These are phyloP conservation scores for Drosophila sproati DNA, from an alignment of 1,140 invertebrate genomes.

Conservation along the genomic window DNA sequence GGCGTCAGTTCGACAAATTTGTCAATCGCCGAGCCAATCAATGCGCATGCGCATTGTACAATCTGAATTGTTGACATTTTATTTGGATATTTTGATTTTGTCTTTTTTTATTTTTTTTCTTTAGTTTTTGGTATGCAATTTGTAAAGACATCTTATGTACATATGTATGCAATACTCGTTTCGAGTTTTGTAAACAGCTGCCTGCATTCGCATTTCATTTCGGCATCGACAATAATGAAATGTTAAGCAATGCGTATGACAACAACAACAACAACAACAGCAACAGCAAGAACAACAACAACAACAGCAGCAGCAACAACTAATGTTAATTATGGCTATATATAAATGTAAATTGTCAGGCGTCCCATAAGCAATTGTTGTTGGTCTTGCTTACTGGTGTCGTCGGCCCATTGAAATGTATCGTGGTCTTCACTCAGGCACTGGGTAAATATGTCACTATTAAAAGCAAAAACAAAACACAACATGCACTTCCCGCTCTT, in stretches of 20 bases:
- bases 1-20: constrained; percentile 67
- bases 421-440: constrained; percentile 2
- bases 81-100: constrained; percentile 49
- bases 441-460: constrained; percentile 57
- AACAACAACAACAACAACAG: constrained; percentile 10
- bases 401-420: constrained; percentile 51
- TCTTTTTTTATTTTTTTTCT: constrained; percentile 1
- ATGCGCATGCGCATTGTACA: constrained; percentile 64
- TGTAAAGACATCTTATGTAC: background rate
- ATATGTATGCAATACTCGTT: constrained; percentile 8
- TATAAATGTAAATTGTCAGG: constrained; percentile 63
- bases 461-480: background rate
- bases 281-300: constrained; percentile 24
- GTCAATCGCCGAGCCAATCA: constrained; percentile 61
- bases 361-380: constrained; percentile 22
- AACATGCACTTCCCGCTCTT: background rate
- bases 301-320: constrained; percentile 16
- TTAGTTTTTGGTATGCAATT: constrained; percentile 40
- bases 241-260: constrained; percentile 58
- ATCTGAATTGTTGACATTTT: constrained; percentile 71
- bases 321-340: constrained; percentile 61
- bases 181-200: constrained; percentile 50
- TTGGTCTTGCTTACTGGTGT: background rate
- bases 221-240: constrained; percentile 55
- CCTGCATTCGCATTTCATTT: constrained; percentile 32